Base-by-base conservation (phyloP, 2,888 invertebrate species). In the Ophonus ardosiacus region DNA sequence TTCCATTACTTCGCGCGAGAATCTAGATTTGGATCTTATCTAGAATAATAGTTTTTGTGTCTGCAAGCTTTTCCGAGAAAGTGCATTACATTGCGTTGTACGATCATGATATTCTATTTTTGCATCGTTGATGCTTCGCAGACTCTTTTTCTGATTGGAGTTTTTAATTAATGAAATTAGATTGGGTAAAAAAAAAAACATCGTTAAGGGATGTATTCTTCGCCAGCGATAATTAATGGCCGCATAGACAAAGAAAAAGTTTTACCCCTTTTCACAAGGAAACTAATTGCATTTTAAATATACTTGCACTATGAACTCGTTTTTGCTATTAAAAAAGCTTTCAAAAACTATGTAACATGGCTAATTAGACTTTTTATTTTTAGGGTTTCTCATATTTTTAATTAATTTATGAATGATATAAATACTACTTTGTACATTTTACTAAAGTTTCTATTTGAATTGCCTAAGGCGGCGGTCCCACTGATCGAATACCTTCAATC, bases 251-350 rank as follows among this genome's bases (percentile, higher is more conserved):
- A 74, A 51, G 43, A 74, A 74, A 40, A 74, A 21, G 43, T 43
- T 38, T 68, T 7, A 74, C 40, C 18, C 18, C 43, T 43, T 65
- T 71, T 17, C 43, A 38, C 15, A 68, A 15, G 18, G n/a, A 68
- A 68, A 68, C 68, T 68, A 68, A 68, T 68, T 68, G 68, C 68
- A 68, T 68, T 68, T 74, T 43, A 74, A 74, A 74, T 74, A 43
- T 74, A 21, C 24, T 21, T 63, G 18, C 21, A 68, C 68, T 68
- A n/a, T 68, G 38, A 68, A 68, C 68, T 6, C 38, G 68, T 18
- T 63, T 63, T 13, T 17, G 43, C 43, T 51, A 51, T 51, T 51
- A 8, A 51, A 51, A 51, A 51, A 51, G 43, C 13, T 51, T 51
- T 51, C 43, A 51, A 51, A 51, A 51, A 51, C 43, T 51, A 10